phyloP scores from a whole-genome alignment of 1,140 invertebrate genomes.

The Drosophila kikkawai region DNA sequence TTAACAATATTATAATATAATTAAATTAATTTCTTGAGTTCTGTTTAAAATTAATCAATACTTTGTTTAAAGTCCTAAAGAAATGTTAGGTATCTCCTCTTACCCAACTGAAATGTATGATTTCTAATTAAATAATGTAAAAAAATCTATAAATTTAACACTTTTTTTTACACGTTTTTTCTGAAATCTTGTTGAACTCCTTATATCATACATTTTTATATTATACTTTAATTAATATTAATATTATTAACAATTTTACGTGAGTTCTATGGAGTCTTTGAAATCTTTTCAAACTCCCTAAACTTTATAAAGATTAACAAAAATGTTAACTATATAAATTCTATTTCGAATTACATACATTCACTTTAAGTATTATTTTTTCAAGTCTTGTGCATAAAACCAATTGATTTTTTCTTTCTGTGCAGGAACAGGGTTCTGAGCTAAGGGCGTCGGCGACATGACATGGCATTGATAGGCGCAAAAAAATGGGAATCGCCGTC shows the following conservation, averaged over 20 bases:
- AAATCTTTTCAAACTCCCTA: neutral
- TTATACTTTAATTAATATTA: neutral
- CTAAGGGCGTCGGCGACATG: constrained; percentile 65
- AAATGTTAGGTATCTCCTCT: too few species aligned
- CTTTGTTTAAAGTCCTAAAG: too few species aligned
- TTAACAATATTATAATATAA: too few species aligned
- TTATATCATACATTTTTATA: neutral
- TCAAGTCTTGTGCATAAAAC: neutral
- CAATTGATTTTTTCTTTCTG: neutral
- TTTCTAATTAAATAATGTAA: too few species aligned
- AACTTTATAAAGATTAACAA: neutral
- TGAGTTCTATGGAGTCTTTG: neutral
- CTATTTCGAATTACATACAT: neutral
- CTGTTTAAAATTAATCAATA: too few species aligned
- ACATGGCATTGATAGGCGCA: constrained; percentile 71
- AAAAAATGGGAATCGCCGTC: constrained; percentile 30
- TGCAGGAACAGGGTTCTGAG: neutral
- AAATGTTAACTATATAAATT: neutral
- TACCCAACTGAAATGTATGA: too few species aligned
- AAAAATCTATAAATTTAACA: too few species aligned
- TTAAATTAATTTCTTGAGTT: too few species aligned
- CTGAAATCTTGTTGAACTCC: too few species aligned
- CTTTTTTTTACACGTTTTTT: too few species aligned
- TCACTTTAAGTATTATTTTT: neutral
- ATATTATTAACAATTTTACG: neutral